Conservation (phyloP, 2,888 invertebrate genomes). For the Brenthis daphne region DNA sequence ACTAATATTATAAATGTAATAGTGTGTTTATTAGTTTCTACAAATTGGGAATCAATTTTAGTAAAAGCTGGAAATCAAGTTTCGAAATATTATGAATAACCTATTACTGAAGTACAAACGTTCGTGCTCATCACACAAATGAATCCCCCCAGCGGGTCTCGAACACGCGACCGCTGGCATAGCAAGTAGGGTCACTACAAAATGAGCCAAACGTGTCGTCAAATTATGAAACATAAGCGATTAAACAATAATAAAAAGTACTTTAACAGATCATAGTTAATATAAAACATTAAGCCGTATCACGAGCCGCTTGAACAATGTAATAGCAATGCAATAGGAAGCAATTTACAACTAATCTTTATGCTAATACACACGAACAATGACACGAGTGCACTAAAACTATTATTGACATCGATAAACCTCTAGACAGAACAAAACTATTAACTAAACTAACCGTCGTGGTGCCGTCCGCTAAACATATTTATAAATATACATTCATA, state of each 20-base stretch:
- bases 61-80: too few species aligned
- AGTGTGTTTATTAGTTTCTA: too few species aligned
- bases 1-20: too few species aligned
- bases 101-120: too few species aligned
- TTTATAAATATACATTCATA: not conserved
- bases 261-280: constrained; percentile 11
- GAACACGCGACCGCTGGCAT: too few species aligned
- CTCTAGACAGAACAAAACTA: constrained; percentile 26
- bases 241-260: not conserved
- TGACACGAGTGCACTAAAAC: constrained; percentile 55
- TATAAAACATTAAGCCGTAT: constrained; percentile 1
- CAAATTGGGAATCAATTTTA: too few species aligned
- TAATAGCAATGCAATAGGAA: constrained; percentile 53
- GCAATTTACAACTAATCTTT: constrained; percentile 69
- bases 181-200: too few species aligned
- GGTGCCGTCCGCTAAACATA: constrained; percentile 4
- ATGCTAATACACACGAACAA: constrained; percentile 67
- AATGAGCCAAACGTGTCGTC: too few species aligned
- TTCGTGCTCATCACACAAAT: too few species aligned
- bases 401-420: constrained; percentile 45
- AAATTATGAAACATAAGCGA: not conserved
- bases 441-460: constrained; percentile 20
- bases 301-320: constrained; percentile 27
- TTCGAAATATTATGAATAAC: too few species aligned
- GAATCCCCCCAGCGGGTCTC: too few species aligned